Percentiles rank a stretch among this genome's conserved stretches.
Conservation (phyloP, 1,140 invertebrate species). For the Wasmannia auropunctata region DNA sequence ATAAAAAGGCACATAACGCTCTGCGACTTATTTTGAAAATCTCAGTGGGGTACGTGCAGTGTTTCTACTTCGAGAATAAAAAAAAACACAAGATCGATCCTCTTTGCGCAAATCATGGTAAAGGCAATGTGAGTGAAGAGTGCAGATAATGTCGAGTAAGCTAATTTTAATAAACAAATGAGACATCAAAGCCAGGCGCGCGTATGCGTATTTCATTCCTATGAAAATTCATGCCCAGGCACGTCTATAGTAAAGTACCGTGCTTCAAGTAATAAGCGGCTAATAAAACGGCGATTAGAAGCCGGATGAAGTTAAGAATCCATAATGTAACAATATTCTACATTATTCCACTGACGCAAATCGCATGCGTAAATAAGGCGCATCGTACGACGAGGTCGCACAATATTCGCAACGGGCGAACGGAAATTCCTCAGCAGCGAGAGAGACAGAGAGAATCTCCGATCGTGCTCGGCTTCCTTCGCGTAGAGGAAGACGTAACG, state of each 20-base stretch:
- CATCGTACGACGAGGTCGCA: neutral
- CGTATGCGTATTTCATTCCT: neutral
- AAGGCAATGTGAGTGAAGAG: neutral
- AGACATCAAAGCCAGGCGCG: slow-evolving; percentile 12
- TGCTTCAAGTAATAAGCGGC: neutral
- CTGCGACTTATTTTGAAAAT: neutral
- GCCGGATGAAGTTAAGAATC: slow-evolving; percentile 12
- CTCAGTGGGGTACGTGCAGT: neutral
- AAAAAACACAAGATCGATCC: neutral
- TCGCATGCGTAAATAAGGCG: slow-evolving; percentile 31
- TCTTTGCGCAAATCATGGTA: neutral
- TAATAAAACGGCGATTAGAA: slow-evolving; percentile 27
- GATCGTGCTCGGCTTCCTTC: slow-evolving; percentile 18
- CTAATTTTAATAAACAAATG: slow-evolving; percentile 5
- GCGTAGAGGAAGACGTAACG: neutral
- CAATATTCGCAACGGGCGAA: slow-evolving; percentile 21
- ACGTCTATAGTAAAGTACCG: neutral
- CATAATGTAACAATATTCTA: neutral
- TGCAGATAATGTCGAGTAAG: slow-evolving; percentile 27
- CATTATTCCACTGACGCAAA: neutral
- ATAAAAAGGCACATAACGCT: slow-evolving; percentile 7
- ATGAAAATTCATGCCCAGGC: slow-evolving; percentile 36
- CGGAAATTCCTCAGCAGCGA: slow-evolving; percentile 42
- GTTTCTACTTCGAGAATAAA: neutral
- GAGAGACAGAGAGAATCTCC: too few relatives aligned